Evolutionary conservation across 2,888 invertebrate species (phyloP), one percentile per base, ranked within the genome.

Genomic region (Metellina segmentata): DNA sequence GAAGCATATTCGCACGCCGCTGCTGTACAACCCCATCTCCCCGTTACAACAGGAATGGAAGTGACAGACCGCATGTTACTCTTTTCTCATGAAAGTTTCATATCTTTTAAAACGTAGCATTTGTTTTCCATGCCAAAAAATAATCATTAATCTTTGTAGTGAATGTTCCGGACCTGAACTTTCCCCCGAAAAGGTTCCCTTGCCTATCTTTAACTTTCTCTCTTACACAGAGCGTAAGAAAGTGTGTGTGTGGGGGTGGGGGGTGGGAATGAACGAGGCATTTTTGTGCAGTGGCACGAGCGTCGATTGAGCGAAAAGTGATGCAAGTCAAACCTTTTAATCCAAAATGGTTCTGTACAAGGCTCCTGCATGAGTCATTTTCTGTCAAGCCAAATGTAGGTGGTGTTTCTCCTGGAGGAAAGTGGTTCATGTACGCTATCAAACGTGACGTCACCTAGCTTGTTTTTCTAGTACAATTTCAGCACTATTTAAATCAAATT

Each of bases 41-140:
- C n/a, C 11, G 16, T 71, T n/a, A 9, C 16, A 71, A 71, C 71
- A n/a, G n/a, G 71, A 71, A 71, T 71, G 48, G 34, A 48, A 75
- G 75, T 75, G 75, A 48, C 75, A 75, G 75, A 75, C 48, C 75
- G 13, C 20, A 48, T 75, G 75, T 75, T 71, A 19, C n/a, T n/a
- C 8, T 71, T 75, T 48, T 11, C 75, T 75, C 75, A 75, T 75
- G 75, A 48, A 20, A 75, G 75, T 16, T 75, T 75, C 48, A 75
- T 16, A 48, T 20, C 48, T 20, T 61, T 7, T 13, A 48, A 48
- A 75, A 75, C 48, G 48, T 75, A 75, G 34, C 5, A 16, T 75
- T 75, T 34, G 75, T 75, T 75, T 75, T 16, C 48, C 48, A 34
- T 13, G 48, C 20, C n/a, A 71, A 16, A n/a, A 20, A 71, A 71